A percentile compares a stretch with the other conserved stretches of the same genome.
Conservation (phyloP, 2,113 vertebrate species). For the Notarius lentiginosus region DNA sequence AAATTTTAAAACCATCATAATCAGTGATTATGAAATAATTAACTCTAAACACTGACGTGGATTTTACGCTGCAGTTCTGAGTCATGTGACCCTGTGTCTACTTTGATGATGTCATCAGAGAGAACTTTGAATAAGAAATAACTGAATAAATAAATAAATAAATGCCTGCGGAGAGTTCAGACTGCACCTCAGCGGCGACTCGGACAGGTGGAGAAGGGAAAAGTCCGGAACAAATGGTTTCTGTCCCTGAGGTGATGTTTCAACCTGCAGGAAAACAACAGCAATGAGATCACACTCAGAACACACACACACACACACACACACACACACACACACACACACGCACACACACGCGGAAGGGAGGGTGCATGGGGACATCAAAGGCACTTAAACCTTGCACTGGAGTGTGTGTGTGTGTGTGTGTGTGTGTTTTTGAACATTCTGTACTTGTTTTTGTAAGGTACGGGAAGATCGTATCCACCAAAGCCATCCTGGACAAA, state of each 20-base stretch:
- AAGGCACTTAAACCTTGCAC: background rate
- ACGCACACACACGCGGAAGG: background rate
- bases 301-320: background rate
- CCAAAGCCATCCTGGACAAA: slow-evolving; percentile 93
- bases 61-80: background rate
- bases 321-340: slow-evolving; percentile 13
- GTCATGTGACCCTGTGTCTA: background rate
- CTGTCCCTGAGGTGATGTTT: slow-evolving; percentile 58
- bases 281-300: slow-evolving; percentile 6
- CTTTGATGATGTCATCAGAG: background rate
- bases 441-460: slow-evolving; percentile 60
- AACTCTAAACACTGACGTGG: background rate
- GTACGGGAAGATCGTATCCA: slow-evolving; percentile 93
- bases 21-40: background rate
- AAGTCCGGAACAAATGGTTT: slow-evolving; percentile 55
- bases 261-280: slow-evolving; percentile 54
- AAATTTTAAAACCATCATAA: background rate
- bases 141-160: no score
- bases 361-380: background rate
- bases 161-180: no score
- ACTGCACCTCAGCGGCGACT: background rate
- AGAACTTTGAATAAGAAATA: background rate
- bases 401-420: background rate
- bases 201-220: slow-evolving; percentile 34
- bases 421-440: slow-evolving; percentile 32